These are phyloP conservation scores for Drosophila barbarae DNA, from an alignment of 2,888 invertebrate genomes.

Conservation along the genomic window DNA sequence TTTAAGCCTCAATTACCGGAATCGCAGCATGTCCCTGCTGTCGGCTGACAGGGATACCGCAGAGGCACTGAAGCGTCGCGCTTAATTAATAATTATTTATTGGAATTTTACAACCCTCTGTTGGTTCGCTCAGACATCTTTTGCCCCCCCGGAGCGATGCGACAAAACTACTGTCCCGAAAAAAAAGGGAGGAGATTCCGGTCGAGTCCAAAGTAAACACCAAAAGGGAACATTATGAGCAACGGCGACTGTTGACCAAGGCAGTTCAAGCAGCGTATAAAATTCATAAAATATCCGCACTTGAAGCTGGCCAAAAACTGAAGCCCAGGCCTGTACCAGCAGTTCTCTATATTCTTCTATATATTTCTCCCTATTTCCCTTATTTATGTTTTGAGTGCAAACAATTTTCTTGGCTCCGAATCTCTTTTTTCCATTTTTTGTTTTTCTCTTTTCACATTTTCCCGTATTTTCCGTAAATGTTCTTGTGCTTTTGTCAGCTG, in stretches of 20 bases:
- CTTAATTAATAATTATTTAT: constrained; percentile 41
- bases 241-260: constrained; percentile 14
- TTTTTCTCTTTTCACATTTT: background rate
- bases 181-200: constrained; percentile 14
- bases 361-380: constrained; percentile 27
- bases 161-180: constrained; percentile 12
- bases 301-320: constrained; percentile 47
- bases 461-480: constrained; percentile 18
- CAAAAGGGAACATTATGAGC: constrained; percentile 10
- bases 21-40: constrained; percentile 25
- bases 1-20: constrained; percentile 42
- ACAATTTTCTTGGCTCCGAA: constrained; percentile 44
- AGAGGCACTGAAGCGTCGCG: constrained; percentile 9
- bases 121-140: constrained; percentile 2
- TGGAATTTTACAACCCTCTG: constrained; percentile 26
- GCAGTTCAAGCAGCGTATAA: constrained; percentile 69
- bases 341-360: constrained; percentile 20
- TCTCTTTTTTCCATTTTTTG: background rate
- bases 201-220: constrained; percentile 27
- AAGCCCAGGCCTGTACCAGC: constrained; percentile 2
- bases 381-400: constrained; percentile 46
- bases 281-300: constrained; percentile 75
- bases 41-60: constrained; percentile 17
- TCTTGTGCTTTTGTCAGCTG: constrained; percentile 65
- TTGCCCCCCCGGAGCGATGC: constrained; percentile 22